Conservation (phyloP, 2,888 invertebrate genomes). For the Ennomos erosarius region DNA sequence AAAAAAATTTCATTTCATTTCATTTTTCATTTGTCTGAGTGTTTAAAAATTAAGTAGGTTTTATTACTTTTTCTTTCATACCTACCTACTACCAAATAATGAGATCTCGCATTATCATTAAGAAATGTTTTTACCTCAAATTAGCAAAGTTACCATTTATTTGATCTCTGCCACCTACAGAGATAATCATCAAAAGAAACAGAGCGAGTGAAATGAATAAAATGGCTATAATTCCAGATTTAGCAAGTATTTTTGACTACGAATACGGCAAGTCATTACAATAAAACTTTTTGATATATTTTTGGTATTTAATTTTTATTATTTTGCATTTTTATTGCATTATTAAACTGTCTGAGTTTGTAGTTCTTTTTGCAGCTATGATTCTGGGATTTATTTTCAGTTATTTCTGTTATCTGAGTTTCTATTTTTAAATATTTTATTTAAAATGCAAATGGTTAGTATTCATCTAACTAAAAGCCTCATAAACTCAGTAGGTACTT, state of each 20-base stretch:
- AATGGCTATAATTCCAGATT: constrained; percentile 16
- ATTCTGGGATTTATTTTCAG: constrained; percentile 9
- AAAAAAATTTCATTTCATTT: no score
- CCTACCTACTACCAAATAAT: no score
- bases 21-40: no score
- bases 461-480: constrained; percentile 32
- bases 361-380: constrained; percentile 4
- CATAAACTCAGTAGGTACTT: constrained; percentile 5
- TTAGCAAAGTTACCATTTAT: constrained; percentile 8
- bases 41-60: no score
- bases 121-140: constrained; percentile 9
- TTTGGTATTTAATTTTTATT: constrained; percentile 16
- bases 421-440: constrained; percentile 12
- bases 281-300: constrained; percentile 17
- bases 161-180: constrained; percentile 4
- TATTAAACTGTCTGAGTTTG: constrained; percentile 9
- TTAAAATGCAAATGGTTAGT: constrained; percentile 19
- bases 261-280: constrained; percentile 8
- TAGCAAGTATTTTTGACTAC: constrained; percentile 12
- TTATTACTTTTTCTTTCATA: no score
- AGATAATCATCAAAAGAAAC: constrained; percentile 18
- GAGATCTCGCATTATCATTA: no score
- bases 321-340: constrained; percentile 21
- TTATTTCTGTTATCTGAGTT: constrained; percentile 8
- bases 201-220: constrained; percentile 26